These are phyloP conservation scores for Patiria pectinifera DNA, from an alignment of 53 echinoderm and acorn worm genomes.

Conservation along the genomic window DNA sequence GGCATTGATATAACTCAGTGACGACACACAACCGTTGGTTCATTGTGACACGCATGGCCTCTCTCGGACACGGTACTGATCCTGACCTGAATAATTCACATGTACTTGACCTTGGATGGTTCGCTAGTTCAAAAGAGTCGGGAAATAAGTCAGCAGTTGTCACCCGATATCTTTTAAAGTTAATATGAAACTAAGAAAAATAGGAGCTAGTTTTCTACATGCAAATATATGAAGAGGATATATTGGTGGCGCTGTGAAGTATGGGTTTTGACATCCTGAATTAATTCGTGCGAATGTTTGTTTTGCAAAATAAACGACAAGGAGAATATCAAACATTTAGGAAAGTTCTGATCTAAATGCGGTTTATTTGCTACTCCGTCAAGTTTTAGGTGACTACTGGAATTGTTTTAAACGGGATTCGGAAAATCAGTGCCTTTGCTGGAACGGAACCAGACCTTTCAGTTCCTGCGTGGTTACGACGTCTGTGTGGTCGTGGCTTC, in stretches of 20 bases:
- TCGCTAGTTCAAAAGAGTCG: not conserved
- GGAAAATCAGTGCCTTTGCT: too few relatives aligned
- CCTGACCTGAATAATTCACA: not conserved
- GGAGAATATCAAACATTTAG: too few relatives aligned
- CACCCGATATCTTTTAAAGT: not conserved
- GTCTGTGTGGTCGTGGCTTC: not conserved
- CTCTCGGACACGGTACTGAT: not conserved
- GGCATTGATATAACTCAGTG: not conserved
- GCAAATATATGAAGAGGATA: not conserved
- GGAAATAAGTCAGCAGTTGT: not conserved
- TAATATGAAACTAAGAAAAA: not conserved
- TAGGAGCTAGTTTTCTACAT: not conserved
- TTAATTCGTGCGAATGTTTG: too few relatives aligned
- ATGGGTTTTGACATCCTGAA: too few relatives aligned
- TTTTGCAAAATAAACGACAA: too few relatives aligned
- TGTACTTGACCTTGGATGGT: not conserved
- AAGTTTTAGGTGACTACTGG: too few relatives aligned
- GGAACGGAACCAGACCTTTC: not conserved
- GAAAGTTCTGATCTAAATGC: too few relatives aligned
- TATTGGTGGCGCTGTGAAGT: too few relatives aligned
- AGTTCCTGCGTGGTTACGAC: not conserved
- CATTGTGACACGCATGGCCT: not conserved
- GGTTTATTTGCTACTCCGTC: too few relatives aligned
- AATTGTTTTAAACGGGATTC: not conserved
- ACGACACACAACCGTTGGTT: not conserved